Evolutionary conservation across 2,797 vertebrate species (phyloP).

Genomic region (Linurgus olivaceus): DNA sequence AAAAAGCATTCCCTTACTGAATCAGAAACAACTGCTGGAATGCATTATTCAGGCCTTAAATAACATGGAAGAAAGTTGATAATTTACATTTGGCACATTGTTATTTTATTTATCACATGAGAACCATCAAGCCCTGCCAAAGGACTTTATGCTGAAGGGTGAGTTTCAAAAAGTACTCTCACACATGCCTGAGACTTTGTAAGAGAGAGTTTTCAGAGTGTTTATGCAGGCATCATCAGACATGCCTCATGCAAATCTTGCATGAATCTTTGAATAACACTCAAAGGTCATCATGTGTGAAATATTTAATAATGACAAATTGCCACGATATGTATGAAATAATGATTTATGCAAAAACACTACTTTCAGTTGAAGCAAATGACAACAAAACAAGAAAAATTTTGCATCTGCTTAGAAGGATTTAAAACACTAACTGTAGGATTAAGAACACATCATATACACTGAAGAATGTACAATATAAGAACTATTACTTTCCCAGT

Average conservation of each 20-base stretch:
- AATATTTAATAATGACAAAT: constrained; percentile 74
- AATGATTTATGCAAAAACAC: constrained; percentile 75
- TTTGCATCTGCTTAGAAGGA: not conserved
- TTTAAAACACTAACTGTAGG: not conserved
- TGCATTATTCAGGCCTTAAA: constrained; percentile 74
- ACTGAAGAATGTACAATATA: not conserved
- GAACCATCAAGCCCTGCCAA: constrained; percentile 70
- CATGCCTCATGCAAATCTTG: constrained; percentile 41
- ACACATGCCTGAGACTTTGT: constrained; percentile 69
- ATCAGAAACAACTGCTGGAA: constrained; percentile 30
- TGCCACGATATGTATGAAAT: constrained; percentile 73
- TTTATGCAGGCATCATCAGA: constrained; percentile 73
- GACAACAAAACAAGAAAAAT: not conserved
- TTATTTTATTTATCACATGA: constrained; percentile 76
- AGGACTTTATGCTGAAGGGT: constrained; percentile 67
- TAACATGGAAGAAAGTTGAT: constrained; percentile 73
- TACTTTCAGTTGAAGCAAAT: not conserved
- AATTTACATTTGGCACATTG: constrained; percentile 79
- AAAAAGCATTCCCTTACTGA: constrained; percentile 34
- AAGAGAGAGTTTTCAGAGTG: constrained; percentile 70
- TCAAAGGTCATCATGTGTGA: constrained; percentile 71
- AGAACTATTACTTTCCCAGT: not conserved
- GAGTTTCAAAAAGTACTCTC: constrained; percentile 76
- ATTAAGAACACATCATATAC: not conserved
- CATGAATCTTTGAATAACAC: constrained; percentile 70